These are phyloP conservation scores for Plodia interpunctella DNA, from an alignment of 1,140 invertebrate genomes.

Conservation along the genomic window DNA sequence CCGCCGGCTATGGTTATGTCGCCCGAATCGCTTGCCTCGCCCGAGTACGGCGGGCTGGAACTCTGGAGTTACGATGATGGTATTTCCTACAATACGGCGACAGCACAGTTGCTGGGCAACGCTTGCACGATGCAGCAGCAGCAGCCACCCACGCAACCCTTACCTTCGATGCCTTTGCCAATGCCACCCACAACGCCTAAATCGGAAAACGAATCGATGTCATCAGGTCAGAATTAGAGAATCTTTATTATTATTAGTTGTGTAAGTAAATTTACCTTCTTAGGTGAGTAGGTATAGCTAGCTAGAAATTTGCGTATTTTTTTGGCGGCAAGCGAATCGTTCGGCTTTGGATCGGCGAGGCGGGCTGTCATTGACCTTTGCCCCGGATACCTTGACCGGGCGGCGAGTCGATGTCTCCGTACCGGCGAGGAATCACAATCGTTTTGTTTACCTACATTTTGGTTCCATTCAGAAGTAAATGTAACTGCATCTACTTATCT, in stretches of 20 bases:
- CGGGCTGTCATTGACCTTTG: slow-evolving; percentile 73
- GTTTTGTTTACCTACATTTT: slow-evolving; percentile 61
- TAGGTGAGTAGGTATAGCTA: not conserved
- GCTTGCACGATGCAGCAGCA: slow-evolving; percentile 58
- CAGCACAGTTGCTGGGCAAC: slow-evolving; percentile 49
- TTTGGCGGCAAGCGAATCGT: slow-evolving; percentile 47
- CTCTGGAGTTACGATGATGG: slow-evolving; percentile 85
- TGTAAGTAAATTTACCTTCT: not conserved
- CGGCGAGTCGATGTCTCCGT: slow-evolving; percentile 57
- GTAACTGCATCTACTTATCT: slow-evolving; percentile 18
- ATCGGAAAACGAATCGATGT: slow-evolving; percentile 75
- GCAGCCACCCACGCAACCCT: slow-evolving; percentile 65
- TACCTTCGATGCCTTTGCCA: slow-evolving; percentile 70
- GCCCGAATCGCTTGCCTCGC: slow-evolving; percentile 81
- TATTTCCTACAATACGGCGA: slow-evolving; percentile 52
- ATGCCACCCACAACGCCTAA: slow-evolving; percentile 74
- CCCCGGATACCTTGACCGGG: slow-evolving; percentile 73
- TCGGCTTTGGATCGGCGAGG: slow-evolving; percentile 25
- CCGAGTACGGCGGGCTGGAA: slow-evolving; percentile 86
- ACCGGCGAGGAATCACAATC: slow-evolving; percentile 45
- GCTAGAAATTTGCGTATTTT: slow-evolving; percentile 20
- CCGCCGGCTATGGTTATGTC: slow-evolving; percentile 82
- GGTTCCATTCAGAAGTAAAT: slow-evolving; percentile 23
- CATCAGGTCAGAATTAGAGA: slow-evolving; percentile 62
- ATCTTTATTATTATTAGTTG: slow-evolving; percentile 1